A percentile compares a stretch with the other conserved stretches of the same genome.
Evolutionary conservation across 2,797 vertebrate species (phyloP).

Genomic region (Esox masquinongy): DNA sequence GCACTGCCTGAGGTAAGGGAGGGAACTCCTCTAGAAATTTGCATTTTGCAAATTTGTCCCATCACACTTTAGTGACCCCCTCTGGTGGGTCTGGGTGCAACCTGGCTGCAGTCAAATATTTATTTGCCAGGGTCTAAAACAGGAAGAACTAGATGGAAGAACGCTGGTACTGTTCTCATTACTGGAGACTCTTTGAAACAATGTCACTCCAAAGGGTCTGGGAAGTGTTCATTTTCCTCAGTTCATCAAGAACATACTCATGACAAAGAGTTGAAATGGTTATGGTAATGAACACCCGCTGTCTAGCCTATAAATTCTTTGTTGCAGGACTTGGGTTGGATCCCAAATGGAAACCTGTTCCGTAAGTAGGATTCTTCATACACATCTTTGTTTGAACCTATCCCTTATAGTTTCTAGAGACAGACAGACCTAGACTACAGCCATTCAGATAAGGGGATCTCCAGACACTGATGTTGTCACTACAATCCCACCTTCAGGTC

Average conservation of each 20-base stretch:
- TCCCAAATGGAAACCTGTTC: neutral
- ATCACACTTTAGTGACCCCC: too few relatives aligned
- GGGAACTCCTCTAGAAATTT: too few relatives aligned
- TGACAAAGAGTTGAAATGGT: conserved; percentile 28
- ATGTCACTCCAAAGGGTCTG: conserved; percentile 52
- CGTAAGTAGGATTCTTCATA: neutral
- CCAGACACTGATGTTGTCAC: conserved; percentile 27
- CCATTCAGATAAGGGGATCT: neutral
- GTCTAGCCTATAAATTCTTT: conserved; percentile 48
- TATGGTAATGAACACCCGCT: conserved; percentile 51
- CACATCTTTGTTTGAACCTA: conserved; percentile 23
- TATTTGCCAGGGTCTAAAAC: conserved; percentile 42
- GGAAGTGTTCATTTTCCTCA: conserved; percentile 34
- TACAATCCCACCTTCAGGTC: conserved; percentile 31
- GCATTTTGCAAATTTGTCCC: too few relatives aligned
- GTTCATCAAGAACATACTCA: conserved; percentile 33
- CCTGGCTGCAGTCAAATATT: conserved; percentile 49
- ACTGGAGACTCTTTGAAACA: conserved; percentile 52
- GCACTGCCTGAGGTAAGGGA: too few relatives aligned
- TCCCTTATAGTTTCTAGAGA: conserved; percentile 57
- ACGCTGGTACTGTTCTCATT: conserved; percentile 37
- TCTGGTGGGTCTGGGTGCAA: too few relatives aligned
- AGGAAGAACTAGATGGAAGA: neutral
- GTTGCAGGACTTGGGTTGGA: conserved; percentile 23
- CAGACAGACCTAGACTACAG: conserved; percentile 25